Evolutionary conservation across 2,888 invertebrate genomes (phyloP), one percentile per base, ranked within the genome.

Genomic region (Omphaloscelis lunosa): DNA sequence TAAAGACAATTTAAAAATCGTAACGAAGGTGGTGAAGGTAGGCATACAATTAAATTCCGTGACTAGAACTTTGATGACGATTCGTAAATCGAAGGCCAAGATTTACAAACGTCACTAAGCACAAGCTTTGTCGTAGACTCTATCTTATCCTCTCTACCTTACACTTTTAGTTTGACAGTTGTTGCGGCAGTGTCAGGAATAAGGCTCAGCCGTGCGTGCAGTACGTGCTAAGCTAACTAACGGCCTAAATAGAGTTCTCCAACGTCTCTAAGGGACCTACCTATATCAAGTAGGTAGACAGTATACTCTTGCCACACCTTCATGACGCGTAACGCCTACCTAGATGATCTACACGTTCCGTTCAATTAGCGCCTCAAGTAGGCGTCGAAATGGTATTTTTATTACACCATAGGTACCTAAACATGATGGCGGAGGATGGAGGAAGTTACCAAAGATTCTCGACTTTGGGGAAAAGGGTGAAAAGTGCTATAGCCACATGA

Each of bases 281-380:
- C 29, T 29, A 56, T 45, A 48, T 45, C 45, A 39, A 29, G 51
- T 34, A 51, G 27, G 11, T n/a, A 66, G 41, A 56, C 34, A 67
- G 15, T 27, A 63, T 39, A 23, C 27, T 66, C 23, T 84, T 66
- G 69, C 61, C 72, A 84, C 72, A 81, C 81, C 58, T 72, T 58
- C 62, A 67, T 74, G 48, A 79, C 74, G 61, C 51, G 59, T 62
- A 4, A 51, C 80, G 71, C 75, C 84, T 73, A 82, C 81, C 12
- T 39, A 71, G n/a, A 63, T 53, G 17, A 63, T 53, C 23, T 53
- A 17, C 34, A 61, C 76, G 82, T 53, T 65, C 48, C 39, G 15
- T 59, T 59, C 66, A 81, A 81, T 85, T 83, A 81, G 34, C 76
- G 69, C 53, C 17, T 48, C 56, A 72, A 58, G 68, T 72, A 72